Evolutionary conservation across 2,797 vertebrate species (phyloP).

Genomic region (Danio kyathit): DNA sequence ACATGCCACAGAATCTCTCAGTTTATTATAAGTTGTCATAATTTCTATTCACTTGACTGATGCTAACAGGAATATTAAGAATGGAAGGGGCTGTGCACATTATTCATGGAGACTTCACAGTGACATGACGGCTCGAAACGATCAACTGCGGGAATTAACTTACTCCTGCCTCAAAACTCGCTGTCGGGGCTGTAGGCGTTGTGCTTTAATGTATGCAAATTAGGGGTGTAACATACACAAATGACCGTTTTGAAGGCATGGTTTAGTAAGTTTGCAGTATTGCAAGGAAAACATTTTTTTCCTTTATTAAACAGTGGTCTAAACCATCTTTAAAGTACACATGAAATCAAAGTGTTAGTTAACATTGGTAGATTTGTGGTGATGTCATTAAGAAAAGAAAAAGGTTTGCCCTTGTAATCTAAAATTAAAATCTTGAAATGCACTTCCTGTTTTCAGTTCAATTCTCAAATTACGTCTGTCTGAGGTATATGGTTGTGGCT

Average conservation of each 20-base stretch:
- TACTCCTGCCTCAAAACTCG: neutral
- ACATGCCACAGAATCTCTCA: conserved; percentile 36
- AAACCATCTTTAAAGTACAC: too few relatives aligned
- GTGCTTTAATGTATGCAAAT: neutral
- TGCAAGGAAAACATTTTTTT: too few relatives aligned
- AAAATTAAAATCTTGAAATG: too few relatives aligned
- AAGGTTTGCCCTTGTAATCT: too few relatives aligned
- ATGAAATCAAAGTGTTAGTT: too few relatives aligned
- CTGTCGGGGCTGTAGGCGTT: neutral
- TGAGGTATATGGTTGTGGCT: too few relatives aligned
- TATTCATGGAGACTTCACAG: conserved; percentile 36
- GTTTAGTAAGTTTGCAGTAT: too few relatives aligned
- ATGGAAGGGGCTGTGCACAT: neutral
- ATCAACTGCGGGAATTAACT: neutral
- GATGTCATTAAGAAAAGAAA: too few relatives aligned
- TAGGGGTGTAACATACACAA: neutral
- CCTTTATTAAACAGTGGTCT: too few relatives aligned
- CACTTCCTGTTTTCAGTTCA: too few relatives aligned
- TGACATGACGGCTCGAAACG: conserved; percentile 10
- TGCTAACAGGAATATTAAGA: conserved; percentile 2
- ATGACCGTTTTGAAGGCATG: neutral
- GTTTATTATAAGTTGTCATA: conserved; percentile 8
- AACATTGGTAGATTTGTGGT: too few relatives aligned
- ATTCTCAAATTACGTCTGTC: too few relatives aligned
- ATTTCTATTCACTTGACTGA: conserved; percentile 36